These are phyloP conservation scores for Arctopsyche grandis DNA, from an alignment of 1,140 invertebrate genomes.

Conservation along the genomic window DNA sequence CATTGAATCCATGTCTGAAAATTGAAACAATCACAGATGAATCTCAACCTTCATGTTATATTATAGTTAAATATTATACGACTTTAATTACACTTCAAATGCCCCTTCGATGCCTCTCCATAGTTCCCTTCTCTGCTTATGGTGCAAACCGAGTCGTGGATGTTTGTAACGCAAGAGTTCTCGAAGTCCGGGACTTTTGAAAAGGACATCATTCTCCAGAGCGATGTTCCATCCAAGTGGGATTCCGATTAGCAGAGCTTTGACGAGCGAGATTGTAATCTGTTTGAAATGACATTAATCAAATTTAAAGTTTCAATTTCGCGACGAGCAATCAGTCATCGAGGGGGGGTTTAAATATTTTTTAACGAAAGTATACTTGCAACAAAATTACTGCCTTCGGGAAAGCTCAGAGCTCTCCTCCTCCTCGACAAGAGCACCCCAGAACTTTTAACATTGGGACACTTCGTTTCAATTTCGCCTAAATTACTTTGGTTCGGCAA, in stretches of 20 bases:
- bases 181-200: slow-evolving; percentile 53
- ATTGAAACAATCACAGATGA: not conserved
- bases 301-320: not conserved
- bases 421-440: slow-evolving; percentile 58
- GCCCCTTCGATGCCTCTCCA: slow-evolving; percentile 59
- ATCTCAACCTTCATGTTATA: not conserved
- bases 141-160: slow-evolving; percentile 56
- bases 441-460: slow-evolving; percentile 43
- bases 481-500: not conserved
- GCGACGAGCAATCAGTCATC: no score
- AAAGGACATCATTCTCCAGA: slow-evolving; percentile 61
- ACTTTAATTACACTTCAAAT: slow-evolving; percentile 58
- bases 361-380: slow-evolving; percentile 60
- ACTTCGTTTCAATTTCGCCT: slow-evolving; percentile 15
- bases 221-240: slow-evolving; percentile 63
- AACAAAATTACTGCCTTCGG: slow-evolving; percentile 67
- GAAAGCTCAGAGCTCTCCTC: slow-evolving; percentile 67
- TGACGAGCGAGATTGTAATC: slow-evolving; percentile 61
- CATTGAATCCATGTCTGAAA: slow-evolving; percentile 72
- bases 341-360: no score
- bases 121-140: slow-evolving; percentile 61
- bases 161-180: slow-evolving; percentile 40
- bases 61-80: not conserved
- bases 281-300: slow-evolving; percentile 47
- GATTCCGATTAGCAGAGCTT: slow-evolving; percentile 60